A percentile compares a stretch with the other conserved stretches of the same genome.
These are phyloP conservation scores for Peromyscus leucopus DNA, from an alignment of 2,113 vertebrate genomes.

Conservation along the genomic window DNA sequence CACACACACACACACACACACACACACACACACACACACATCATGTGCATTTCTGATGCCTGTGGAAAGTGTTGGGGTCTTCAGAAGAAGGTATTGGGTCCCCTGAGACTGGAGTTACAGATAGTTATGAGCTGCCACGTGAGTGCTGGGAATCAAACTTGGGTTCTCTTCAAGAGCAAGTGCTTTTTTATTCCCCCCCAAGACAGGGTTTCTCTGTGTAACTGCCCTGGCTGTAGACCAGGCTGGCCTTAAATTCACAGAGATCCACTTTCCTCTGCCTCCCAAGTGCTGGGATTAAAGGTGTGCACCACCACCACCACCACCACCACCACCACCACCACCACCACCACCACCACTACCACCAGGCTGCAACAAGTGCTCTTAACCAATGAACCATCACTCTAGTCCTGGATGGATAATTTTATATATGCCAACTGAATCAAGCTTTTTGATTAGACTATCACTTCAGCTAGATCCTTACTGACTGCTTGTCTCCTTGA, in stretches of 20 bases:
- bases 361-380: not conserved
- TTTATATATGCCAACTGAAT: not conserved
- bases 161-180: not conserved
- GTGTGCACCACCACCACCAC: no score
- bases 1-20: no score
- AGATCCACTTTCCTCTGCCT: no score
- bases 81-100: no score
- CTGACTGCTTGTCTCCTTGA: not conserved
- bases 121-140: not conserved
- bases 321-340: no score
- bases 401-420: not conserved
- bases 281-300: no score
- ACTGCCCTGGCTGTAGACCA: no score
- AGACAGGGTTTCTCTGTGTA: no score
- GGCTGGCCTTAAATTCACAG: no score
- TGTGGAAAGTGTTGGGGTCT: not conserved
- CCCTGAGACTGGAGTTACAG: not conserved
- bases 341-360: no score
- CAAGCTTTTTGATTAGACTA: not conserved
- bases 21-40: not conserved
- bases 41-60: no score
- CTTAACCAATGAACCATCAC: not conserved
- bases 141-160: not conserved
- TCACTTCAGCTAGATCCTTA: not conserved
- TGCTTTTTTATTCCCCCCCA: no score